Evolutionary conservation across 2,888 invertebrate species (phyloP).

Genomic region (Drosophila kambysellisi): DNA sequence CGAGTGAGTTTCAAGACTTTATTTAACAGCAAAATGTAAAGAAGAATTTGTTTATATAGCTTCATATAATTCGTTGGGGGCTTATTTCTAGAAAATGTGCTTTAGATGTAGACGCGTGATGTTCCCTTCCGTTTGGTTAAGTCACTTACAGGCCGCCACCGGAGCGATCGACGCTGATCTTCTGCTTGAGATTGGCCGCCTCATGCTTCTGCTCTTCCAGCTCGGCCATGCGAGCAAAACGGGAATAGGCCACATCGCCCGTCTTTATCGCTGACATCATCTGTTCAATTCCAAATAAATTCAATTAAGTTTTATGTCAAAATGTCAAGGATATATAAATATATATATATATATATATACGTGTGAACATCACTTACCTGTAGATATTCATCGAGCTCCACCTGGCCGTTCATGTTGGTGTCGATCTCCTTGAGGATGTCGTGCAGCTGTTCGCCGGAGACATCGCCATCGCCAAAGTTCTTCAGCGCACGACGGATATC

Average conservation of each 20-base stretch:
- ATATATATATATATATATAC: no score
- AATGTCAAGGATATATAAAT: background rate
- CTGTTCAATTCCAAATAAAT: conserved; percentile 86
- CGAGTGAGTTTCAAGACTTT: conserved; percentile 61
- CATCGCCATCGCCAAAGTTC: conserved; percentile 92
- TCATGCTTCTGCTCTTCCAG: conserved; percentile 94
- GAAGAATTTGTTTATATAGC: conserved; percentile 43
- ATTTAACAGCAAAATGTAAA: conserved; percentile 76
- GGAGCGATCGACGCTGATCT: conserved; percentile 96
- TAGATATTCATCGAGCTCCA: conserved; percentile 99
- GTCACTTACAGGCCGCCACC: conserved; percentile 94
- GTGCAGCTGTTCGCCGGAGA: conserved; percentile 97
- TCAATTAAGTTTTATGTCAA: background rate
- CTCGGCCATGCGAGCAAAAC: conserved; percentile 97
- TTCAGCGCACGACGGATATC: conserved; percentile 98
- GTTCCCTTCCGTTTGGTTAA: conserved; percentile 16
- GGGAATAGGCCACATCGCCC: conserved; percentile 97
- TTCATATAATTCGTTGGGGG: conserved; percentile 47
- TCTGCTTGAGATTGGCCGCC: conserved; percentile 90
- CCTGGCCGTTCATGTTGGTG: conserved; percentile 99
- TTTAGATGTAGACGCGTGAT: conserved; percentile 25
- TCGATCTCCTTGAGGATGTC: conserved; percentile 99
- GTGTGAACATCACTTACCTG: conserved; percentile 88
- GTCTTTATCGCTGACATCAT: conserved; percentile 99
- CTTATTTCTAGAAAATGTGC: conserved; percentile 45